These are phyloP conservation scores for Lepidotrigona ventralis DNA, from an alignment of 1,140 invertebrate species.

Conservation along the genomic window DNA sequence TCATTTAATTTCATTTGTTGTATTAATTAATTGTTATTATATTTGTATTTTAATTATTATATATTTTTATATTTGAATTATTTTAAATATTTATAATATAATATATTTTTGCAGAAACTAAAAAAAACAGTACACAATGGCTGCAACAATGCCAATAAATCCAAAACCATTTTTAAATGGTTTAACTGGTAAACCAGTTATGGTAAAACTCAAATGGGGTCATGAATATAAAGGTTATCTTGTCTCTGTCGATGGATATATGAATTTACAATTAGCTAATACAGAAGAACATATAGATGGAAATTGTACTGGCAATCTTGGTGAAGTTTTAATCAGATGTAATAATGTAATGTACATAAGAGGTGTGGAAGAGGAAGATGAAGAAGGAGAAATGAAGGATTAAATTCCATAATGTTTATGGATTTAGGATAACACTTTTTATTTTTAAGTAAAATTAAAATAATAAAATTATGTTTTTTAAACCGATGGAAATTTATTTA, in stretches of 20 bases:
- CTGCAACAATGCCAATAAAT: slow-evolving; percentile 96
- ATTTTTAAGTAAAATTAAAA: slow-evolving; percentile 39
- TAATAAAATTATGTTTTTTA: slow-evolving; percentile 21
- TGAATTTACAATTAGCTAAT: slow-evolving; percentile 99
- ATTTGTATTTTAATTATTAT: neutral
- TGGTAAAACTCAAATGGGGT: slow-evolving; percentile 99
- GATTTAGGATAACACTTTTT: slow-evolving; percentile 28
- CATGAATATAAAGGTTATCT: slow-evolving; percentile 99
- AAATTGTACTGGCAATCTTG: slow-evolving; percentile 93
- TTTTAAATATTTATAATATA: neutral
- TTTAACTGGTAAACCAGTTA: slow-evolving; percentile 97
- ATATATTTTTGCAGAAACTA: slow-evolving; percentile 19
- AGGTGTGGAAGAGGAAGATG: slow-evolving; percentile 98
- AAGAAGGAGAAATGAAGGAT: slow-evolving; percentile 98
- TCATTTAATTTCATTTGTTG: neutral
- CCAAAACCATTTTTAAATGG: slow-evolving; percentile 99
- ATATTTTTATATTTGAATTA: neutral
- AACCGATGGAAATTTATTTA: slow-evolving; percentile 5
- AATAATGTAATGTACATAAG: slow-evolving; percentile 99
- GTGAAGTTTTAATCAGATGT: slow-evolving; percentile 98
- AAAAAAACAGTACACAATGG: slow-evolving; percentile 77
- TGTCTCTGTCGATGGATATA: slow-evolving; percentile 99
- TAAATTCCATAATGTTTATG: slow-evolving; percentile 74
- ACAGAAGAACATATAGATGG: slow-evolving; percentile 99
- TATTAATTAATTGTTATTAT: neutral